Evolutionary conservation across 1,140 invertebrate species (phyloP).

Genomic region (Acromyrmex heyeri): DNA sequence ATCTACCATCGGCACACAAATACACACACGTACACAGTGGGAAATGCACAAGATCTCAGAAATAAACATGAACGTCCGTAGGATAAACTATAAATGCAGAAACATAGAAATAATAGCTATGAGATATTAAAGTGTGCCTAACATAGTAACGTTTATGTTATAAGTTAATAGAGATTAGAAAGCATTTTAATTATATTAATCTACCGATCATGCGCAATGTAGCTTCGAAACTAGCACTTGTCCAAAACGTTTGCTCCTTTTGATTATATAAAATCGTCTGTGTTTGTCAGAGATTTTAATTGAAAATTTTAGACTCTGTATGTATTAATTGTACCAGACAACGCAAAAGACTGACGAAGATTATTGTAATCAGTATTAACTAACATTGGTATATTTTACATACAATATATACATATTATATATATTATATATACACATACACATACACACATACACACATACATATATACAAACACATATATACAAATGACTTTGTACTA

Average conservation of each 20-base stretch:
- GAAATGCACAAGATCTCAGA: constrained; percentile 63
- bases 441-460: constrained; percentile 10
- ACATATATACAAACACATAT: neutral
- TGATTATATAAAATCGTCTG: constrained; percentile 69
- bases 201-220: constrained; percentile 65
- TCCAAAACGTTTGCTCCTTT: constrained; percentile 79
- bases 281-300: constrained; percentile 71
- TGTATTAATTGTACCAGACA: constrained; percentile 67
- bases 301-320: constrained; percentile 63
- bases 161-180: constrained; percentile 70
- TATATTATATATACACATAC: constrained; percentile 66
- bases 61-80: constrained; percentile 54
- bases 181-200: constrained; percentile 66
- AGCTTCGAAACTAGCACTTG: constrained; percentile 77
- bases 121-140: constrained; percentile 79
- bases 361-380: constrained; percentile 84
- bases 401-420: constrained; percentile 77
- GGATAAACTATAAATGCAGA: constrained; percentile 37
- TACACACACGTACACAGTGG: constrained; percentile 17
- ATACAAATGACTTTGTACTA: constrained; percentile 44
- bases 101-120: constrained; percentile 56
- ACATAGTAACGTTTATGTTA: constrained; percentile 77
- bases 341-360: constrained; percentile 82
- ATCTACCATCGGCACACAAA: constrained; percentile 48
- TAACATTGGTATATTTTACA: constrained; percentile 82